Evolutionary conservation across 2,113 vertebrate genomes (phyloP).

Genomic region (Malurus elegans): DNA sequence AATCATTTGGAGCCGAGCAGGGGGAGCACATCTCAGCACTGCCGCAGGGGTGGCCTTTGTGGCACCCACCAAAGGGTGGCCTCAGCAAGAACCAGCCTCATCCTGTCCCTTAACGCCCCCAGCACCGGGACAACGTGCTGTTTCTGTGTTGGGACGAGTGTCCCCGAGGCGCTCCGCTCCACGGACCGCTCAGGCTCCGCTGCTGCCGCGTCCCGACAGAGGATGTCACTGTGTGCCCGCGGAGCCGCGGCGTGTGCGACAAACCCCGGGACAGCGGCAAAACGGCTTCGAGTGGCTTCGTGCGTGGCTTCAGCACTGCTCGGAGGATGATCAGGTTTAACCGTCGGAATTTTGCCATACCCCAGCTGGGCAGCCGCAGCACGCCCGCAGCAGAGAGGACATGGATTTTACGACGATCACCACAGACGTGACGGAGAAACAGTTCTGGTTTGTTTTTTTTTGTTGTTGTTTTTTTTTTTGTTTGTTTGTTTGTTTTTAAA

Average conservation of each 20-base stretch:
- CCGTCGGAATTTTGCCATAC: not conserved
- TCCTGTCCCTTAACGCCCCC: not conserved
- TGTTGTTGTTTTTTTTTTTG: too few species aligned
- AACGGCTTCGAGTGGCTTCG: fast-evolving
- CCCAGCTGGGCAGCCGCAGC: not conserved
- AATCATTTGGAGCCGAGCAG: not conserved
- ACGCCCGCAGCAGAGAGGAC: fast-evolving
- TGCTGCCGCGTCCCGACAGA: not conserved
- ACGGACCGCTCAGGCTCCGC: fast-evolving
- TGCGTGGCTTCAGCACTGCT: fast-evolving
- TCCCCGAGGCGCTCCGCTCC: not conserved
- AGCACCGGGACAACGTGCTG: fast-evolving
- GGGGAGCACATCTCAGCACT: fast-evolving
- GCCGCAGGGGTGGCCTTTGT: not conserved
- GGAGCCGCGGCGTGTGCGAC: not conserved
- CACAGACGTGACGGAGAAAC: not conserved
- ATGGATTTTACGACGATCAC: fast-evolving
- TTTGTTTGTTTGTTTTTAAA: too few species aligned
- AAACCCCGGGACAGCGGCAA: fast-evolving
- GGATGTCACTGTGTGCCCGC: constrained; percentile 41
- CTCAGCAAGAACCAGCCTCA: not conserved
- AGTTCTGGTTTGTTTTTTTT: not conserved
- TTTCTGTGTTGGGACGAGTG: fast-evolving
- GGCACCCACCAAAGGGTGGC: not conserved
- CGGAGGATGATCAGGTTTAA: not conserved